Base-by-base conservation (phyloP, 2,113 vertebrate genomes). In the Macheiramphus alcinus region DNA sequence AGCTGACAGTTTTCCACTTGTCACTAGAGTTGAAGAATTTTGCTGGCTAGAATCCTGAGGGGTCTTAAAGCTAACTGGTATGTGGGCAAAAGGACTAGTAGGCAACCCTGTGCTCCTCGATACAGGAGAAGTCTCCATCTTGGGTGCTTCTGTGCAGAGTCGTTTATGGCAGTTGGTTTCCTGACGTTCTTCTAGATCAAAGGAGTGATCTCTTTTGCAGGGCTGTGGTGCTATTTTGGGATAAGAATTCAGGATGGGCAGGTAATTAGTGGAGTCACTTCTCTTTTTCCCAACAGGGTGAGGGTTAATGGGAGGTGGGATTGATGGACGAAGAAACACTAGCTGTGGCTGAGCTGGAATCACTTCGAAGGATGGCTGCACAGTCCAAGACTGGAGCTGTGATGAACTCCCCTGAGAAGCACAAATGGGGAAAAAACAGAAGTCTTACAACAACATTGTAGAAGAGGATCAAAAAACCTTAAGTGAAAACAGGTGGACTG, bases 191-290 rank as follows among this genome's bases (percentile, higher is more conserved):
- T 98, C 97, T n/a, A 79, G 36, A 74, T 94, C 92, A 59, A 91
- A 94, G 68, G 97, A 90, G 47, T 97, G 96, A 92, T 96, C 85
- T 91, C 98, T 97, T 93, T 99, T 99, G 78, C 99, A 98, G 21
- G 98, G 99, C 65, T 99, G 98, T 4, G 99, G 99, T 53, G 99
- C 98, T 56, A 99, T 99, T 98, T 98, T 99, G 72, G 99, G 97
- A 71, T 99, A 99, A 48, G 99, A 99, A 93, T 99, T 99, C 62
- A 98, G 96, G 85, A 98, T 98, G 53, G 99, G 98, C 95, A 98
- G 84, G 97, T 98, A 98, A 94, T 98, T 98, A 97, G 97, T 97
- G 66, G 98, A 98, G 88, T 98, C 97, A 22, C 83, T 96, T 58
- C 83, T 96, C 81, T 98, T 99, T 80, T 99, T 98, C 18, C 97